Evolutionary conservation across 2,888 invertebrate species (phyloP).

Genomic region (Allophyes oxyacanthae): DNA sequence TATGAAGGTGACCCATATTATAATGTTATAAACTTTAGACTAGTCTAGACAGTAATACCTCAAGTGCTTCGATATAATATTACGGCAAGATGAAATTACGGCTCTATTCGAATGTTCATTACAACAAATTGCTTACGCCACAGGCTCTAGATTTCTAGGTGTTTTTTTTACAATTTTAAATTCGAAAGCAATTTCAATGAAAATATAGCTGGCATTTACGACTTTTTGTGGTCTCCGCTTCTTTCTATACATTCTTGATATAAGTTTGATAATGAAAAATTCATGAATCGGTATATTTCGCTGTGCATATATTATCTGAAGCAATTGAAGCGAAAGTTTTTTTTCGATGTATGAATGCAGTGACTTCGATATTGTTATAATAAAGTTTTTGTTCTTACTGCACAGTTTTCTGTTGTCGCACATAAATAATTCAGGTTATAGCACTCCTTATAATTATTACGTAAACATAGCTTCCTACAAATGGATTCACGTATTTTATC

Average conservation of each 20-base stretch:
- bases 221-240: not conserved
- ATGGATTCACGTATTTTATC: constrained; percentile 45
- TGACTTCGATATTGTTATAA: constrained; percentile 23
- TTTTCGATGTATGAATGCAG: constrained; percentile 13
- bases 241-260: not conserved
- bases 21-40: constrained; percentile 35
- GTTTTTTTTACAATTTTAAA: not conserved
- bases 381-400: constrained; percentile 21
- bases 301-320: too few species aligned
- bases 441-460: constrained; percentile 44
- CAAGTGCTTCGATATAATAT: constrained; percentile 23
- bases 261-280: not conserved
- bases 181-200: constrained; percentile 1
- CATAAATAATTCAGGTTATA: constrained; percentile 55
- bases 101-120: constrained; percentile 20
- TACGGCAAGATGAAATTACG: constrained; percentile 23
- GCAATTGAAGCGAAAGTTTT: constrained; percentile 21
- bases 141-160: not conserved
- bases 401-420: constrained; percentile 12
- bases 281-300: too few species aligned
- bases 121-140: constrained; percentile 5
- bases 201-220: not conserved
- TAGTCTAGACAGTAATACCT: constrained; percentile 38
- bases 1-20: constrained; percentile 48
- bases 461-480: constrained; percentile 39